Conservation (phyloP, 2,888 invertebrate genomes). For the Omphaloscelis lunosa region DNA sequence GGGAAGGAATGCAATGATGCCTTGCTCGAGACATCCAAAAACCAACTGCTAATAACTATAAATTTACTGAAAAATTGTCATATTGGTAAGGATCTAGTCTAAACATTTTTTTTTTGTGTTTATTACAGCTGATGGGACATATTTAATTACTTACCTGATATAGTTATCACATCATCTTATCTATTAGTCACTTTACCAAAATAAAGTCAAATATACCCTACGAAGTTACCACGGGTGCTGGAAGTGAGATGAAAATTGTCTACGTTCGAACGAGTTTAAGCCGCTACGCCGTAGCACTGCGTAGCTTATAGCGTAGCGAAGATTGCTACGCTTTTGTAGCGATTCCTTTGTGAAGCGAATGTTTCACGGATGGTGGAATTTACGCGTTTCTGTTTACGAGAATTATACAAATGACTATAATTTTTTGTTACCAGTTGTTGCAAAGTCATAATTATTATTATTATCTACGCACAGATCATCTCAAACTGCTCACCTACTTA, state of each 20-base stretch:
- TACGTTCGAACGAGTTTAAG: background rate
- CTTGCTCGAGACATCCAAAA: no score
- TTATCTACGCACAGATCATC: background rate
- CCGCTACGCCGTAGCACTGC: slow-evolving; percentile 36
- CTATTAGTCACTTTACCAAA: background rate
- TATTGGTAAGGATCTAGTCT: background rate
- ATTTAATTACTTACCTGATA: background rate
- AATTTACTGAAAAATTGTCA: background rate
- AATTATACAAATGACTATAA: background rate
- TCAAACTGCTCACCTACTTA: background rate
- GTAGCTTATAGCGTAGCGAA: slow-evolving; percentile 34
- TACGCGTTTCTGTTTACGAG: background rate
- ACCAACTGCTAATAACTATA: background rate
- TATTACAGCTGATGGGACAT: no score
- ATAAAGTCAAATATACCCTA: background rate
- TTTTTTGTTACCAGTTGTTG: background rate
- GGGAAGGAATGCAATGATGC: background rate
- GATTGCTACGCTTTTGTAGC: slow-evolving; percentile 3
- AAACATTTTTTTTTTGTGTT: background rate
- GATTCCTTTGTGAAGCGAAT: background rate
- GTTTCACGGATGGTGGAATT: no score
- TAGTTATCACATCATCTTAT: background rate
- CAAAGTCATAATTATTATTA: background rate
- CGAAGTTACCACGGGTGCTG: slow-evolving; percentile 18
- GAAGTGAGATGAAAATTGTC: slow-evolving; percentile 18